Evolutionary conservation across 1,140 invertebrate genomes (phyloP).

Genomic region (Trissolcus basalis): DNA sequence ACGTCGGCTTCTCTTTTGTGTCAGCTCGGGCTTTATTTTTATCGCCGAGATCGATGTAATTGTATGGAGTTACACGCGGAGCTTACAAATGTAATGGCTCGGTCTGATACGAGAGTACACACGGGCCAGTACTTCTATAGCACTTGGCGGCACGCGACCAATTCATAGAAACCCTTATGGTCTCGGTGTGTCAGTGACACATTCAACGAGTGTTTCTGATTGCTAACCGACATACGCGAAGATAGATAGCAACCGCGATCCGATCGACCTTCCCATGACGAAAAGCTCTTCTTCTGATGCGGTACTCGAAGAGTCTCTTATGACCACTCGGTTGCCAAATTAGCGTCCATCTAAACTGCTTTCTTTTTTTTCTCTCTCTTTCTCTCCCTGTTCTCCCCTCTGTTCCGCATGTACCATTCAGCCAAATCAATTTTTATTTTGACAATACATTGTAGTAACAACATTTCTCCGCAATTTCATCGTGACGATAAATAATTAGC

Average conservation of each 20-base stretch:
- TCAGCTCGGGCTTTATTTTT: constrained; percentile 28
- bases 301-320: constrained; percentile 64
- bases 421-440: no score
- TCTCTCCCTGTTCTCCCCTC: no score
- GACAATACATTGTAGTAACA: no score
- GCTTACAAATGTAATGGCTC: constrained; percentile 58
- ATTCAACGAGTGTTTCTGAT: constrained; percentile 74
- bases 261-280: constrained; percentile 63
- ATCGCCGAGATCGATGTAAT: constrained; percentile 56
- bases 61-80: constrained; percentile 55
- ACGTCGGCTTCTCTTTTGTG: neutral
- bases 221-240: constrained; percentile 69
- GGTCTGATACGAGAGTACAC: constrained; percentile 48
- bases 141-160: constrained; percentile 72
- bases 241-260: constrained; percentile 70
- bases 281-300: constrained; percentile 58
- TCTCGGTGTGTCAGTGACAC: constrained; percentile 69
- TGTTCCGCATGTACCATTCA: no score
- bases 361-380: no score
- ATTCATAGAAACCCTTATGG: constrained; percentile 71
- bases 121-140: constrained; percentile 49
- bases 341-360: constrained; percentile 48
- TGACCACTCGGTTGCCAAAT: constrained; percentile 61
- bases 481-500: constrained; percentile 1
- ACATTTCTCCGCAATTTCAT: no score